Conservation (phyloP, 2,797 vertebrate species). For the Artibeus lituratus region DNA sequence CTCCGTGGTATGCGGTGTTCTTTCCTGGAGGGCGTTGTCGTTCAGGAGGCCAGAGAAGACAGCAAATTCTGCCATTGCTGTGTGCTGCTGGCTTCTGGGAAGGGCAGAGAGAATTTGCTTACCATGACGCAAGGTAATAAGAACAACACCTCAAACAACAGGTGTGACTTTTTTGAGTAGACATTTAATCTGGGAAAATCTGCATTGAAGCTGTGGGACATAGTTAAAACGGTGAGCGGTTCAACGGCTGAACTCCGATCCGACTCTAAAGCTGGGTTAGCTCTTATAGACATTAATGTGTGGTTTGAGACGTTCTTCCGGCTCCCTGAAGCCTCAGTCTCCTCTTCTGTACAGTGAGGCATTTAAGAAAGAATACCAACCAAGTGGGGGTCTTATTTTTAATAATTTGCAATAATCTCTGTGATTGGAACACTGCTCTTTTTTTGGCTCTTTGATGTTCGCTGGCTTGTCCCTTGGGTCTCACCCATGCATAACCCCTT, state of each 20-base stretch:
- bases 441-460: background rate
- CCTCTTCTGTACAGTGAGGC: background rate
- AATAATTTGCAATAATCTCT: background rate
- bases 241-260: accelerated
- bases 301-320: background rate
- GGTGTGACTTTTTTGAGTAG: background rate
- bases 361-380: background rate
- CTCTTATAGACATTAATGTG: background rate
- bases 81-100: background rate
- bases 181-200: background rate
- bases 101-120: background rate
- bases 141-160: background rate
- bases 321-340: background rate
- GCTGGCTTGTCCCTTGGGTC: background rate
- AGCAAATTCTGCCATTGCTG: background rate
- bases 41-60: background rate
- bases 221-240: background rate
- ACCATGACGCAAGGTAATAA: background rate
- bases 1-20: background rate
- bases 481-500: background rate
- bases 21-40: accelerated
- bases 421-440: background rate
- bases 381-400: background rate
- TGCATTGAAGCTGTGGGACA: background rate
- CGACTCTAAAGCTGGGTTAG: background rate